phyloP scores from a whole-genome alignment of 2,113 vertebrate species.

The Phyllostomus discolor region DNA sequence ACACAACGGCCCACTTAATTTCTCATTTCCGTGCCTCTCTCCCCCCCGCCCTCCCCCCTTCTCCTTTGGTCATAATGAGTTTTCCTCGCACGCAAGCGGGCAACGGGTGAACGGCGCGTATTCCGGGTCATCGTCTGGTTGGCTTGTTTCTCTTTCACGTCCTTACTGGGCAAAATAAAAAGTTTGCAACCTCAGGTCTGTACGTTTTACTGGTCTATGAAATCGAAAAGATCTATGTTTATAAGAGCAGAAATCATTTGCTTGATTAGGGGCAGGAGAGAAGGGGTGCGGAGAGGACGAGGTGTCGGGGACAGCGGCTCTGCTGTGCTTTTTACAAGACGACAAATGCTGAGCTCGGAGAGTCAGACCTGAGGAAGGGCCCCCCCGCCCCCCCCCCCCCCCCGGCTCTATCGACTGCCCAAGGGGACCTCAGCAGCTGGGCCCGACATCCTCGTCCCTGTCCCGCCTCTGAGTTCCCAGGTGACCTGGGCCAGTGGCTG shows the following conservation, averaged over 20 bases:
- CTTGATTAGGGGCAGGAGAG: background rate
- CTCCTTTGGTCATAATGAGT: background rate
- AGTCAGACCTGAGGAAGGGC: rapidly evolving
- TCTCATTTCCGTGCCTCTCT: background rate
- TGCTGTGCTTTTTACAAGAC: background rate
- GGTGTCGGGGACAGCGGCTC: background rate
- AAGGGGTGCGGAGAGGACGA: background rate
- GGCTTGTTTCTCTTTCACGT: background rate
- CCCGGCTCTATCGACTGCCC: background rate
- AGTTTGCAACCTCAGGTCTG: background rate
- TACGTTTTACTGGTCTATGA: slow-evolving; percentile 17
- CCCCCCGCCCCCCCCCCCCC: too few species aligned
- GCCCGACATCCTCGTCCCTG: background rate
- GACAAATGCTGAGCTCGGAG: background rate
- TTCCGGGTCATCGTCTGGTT: background rate
- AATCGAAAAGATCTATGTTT: slow-evolving; percentile 3
- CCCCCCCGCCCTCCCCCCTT: background rate
- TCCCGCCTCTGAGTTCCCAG: background rate
- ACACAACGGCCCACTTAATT: rapidly evolving
- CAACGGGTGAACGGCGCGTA: rapidly evolving
- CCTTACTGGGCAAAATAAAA: background rate
- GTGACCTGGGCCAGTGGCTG: background rate
- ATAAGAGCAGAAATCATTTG: background rate
- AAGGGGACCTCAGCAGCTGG: too few species aligned
- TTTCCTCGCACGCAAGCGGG: background rate